Evolutionary conservation across 2,888 invertebrate species (phyloP).

Genomic region (Yponomeuta plumbellus): DNA sequence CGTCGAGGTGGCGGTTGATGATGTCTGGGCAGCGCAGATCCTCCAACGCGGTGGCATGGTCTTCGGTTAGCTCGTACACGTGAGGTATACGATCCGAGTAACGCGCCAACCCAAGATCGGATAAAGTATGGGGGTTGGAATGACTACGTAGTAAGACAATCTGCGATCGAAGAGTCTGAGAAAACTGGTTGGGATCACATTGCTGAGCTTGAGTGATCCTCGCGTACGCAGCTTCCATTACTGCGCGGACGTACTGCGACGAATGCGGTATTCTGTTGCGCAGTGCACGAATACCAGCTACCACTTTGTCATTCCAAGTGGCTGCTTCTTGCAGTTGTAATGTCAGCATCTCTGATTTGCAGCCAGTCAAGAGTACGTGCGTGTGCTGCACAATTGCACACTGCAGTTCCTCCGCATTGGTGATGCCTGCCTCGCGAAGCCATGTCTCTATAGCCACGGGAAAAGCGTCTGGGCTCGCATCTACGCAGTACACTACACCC

Average conservation of each 20-base stretch:
- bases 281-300: conserved; percentile 13
- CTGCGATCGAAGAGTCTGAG: conserved; percentile 17
- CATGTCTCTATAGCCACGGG: conserved; percentile 5
- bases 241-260: conserved; percentile 18
- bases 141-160: conserved; percentile 18
- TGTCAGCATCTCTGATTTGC: conserved; percentile 1
- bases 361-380: conserved; percentile 13
- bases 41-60: conserved; percentile 16
- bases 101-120: conserved; percentile 12
- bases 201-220: conserved; percentile 17
- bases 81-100: conserved; percentile 15
- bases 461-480: conserved; percentile 19
- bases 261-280: conserved; percentile 18
- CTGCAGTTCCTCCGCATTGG: conserved; percentile 6
- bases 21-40: conserved; percentile 32
- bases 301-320: conserved; percentile 15
- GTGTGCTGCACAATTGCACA: conserved; percentile 15
- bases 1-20: conserved; percentile 41
- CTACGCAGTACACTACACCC: conserved; percentile 21
- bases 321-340: conserved; percentile 17
- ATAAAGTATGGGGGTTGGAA: neutral
- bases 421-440: neutral
- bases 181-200: conserved; percentile 6
- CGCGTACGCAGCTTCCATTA: conserved; percentile 20
- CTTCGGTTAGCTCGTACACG: conserved; percentile 19